These are phyloP conservation scores for Poeciliopsis gracilis DNA, from an alignment of 2,797 vertebrate species.

Conservation along the genomic window DNA sequence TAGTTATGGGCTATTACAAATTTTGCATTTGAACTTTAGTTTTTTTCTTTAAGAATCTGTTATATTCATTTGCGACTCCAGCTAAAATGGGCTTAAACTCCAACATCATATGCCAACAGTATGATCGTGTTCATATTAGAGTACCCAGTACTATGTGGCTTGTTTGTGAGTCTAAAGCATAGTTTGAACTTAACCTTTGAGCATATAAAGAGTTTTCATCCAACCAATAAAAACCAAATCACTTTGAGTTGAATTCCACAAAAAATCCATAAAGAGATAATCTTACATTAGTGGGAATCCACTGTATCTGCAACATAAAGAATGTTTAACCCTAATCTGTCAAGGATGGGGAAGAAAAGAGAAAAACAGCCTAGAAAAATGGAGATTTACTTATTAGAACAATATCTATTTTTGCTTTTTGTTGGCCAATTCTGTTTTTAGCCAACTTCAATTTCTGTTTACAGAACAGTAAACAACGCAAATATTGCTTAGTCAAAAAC, in stretches of 20 bases:
- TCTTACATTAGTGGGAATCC: too few species aligned
- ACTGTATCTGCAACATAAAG: neutral
- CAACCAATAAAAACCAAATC: neutral
- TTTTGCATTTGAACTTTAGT: neutral
- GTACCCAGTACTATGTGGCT: neutral
- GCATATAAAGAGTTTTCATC: neutral
- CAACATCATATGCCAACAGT: neutral
- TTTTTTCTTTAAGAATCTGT: neutral
- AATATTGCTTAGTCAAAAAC: neutral
- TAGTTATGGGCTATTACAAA: neutral
- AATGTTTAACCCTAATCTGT: neutral
- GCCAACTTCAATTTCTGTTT: neutral
- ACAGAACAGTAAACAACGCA: neutral
- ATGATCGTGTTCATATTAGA: neutral
- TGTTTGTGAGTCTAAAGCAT: neutral
- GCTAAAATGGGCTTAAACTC: neutral
- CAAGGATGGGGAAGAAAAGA: neutral
- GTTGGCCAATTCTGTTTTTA: neutral
- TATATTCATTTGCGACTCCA: neutral
- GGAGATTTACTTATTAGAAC: neutral
- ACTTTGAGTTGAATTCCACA: neutral
- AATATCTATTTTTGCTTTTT: neutral
- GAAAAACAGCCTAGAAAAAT: neutral
- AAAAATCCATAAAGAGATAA: neutral
- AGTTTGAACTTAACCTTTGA: neutral